Base-by-base conservation (phyloP, 2,888 invertebrate species). In the Cordilura impudica region DNA sequence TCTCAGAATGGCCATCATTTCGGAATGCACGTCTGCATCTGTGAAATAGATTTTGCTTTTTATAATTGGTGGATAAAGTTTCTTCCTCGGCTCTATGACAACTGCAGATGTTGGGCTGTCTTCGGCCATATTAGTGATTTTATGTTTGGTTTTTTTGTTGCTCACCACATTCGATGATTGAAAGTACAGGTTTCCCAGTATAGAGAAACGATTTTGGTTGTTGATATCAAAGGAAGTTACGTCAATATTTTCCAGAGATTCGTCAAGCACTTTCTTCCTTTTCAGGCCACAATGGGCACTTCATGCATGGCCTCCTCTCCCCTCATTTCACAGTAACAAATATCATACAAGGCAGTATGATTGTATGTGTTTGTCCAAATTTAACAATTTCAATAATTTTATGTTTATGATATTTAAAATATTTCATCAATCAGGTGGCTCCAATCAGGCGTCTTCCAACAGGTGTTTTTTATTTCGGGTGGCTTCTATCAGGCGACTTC, bases 161-260 rank as follows among this genome's bases (percentile, higher is more conserved):
- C 21, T 21, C 19, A 12, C 21, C 2, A 4, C 21, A 21, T 21
- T 21, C n/a, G 49, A 6, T 12, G 19, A 10, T 21, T 16, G 12
- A 12, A 49, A 49, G 12, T 49, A 19, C 4, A 49, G 21, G 21
- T 49, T 12, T 19, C 31, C 54, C 16, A 54, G 18, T 4, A 35
- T 54, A 2, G 54, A 54, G 18, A 31, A 54, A 4, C 54, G 6
- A 12, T 54, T 54, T 18, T 54, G 54, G 35, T 19, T 35, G 19
- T 35, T 12, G 12, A 31, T 31, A 35, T 54, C 54, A 54, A 54
- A 54, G 10, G 54, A 54, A 31, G 54, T 54, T 16, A 54, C 31
- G 31, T 54, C 31, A 3, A 54, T 18, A 18, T 54, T 31, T 2
- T 35, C 54, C 16, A 8, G 18, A 4, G 54, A 35, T 18, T 54